A percentile compares a stretch with the other conserved stretches of the same genome.
Conservation (phyloP, 2,888 invertebrate species). For the Stenolophus ochropezus region DNA sequence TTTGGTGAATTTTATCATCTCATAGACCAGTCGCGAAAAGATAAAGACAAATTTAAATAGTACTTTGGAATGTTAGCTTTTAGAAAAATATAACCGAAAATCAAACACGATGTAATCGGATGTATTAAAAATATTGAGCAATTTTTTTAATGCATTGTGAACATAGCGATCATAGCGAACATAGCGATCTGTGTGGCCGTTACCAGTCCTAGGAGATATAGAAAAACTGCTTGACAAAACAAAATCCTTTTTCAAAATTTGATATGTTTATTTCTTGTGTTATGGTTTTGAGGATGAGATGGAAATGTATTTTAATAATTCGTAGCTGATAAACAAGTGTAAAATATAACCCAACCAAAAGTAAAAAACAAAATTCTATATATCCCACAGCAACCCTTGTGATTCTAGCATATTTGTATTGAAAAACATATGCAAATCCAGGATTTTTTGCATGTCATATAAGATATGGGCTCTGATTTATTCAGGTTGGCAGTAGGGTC, state of each 20-base stretch:
- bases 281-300: neutral
- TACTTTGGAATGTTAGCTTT: no score
- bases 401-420: slow-evolving; percentile 40
- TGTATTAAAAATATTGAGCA: no score
- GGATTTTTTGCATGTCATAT: slow-evolving; percentile 46
- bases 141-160: no score
- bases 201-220: no score
- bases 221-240: neutral
- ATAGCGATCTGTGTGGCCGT: no score
- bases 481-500: slow-evolving; percentile 27
- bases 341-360: slow-evolving; percentile 19
- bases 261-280: neutral
- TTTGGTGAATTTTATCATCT: no score
- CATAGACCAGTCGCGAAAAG: no score
- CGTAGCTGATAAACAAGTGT: neutral
- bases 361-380: slow-evolving; percentile 20
- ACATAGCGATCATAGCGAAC: no score
- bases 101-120: no score
- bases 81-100: no score
- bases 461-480: slow-evolving; percentile 48
- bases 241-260: neutral
- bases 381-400: slow-evolving; percentile 18
- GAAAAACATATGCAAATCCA: slow-evolving; percentile 46
- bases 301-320: slow-evolving; percentile 9
- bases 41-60: no score